Base-by-base conservation (phyloP, 2,797 vertebrate genomes). In the Gymnoscopelus microlampas region DNA sequence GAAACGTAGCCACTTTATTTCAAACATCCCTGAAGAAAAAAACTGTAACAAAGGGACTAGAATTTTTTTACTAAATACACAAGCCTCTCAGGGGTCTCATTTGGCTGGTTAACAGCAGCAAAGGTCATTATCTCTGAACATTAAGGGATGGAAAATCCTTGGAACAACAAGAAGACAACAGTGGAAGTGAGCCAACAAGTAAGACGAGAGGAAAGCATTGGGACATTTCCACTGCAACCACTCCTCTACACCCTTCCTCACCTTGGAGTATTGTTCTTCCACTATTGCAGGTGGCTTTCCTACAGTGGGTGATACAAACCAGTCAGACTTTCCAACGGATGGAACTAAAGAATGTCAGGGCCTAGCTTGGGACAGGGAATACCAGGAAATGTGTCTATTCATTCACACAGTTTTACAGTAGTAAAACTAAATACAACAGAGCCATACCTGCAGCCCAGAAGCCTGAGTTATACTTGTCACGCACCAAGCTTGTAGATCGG, bases 321-420 rank as follows among this genome's bases (percentile, higher is more conserved):
- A 14, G 74, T 85, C 84, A 82, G 70, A 89, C 76, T 91, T 93
- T 90, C 89, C 88, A 83, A 70, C 87, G 84, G 88, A 91, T 82
- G 63, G 57, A 79, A 60, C 57, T 53, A 19, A 89, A 74, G 82
- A 88, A 87, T 90, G 83, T 72, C 23, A 19, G 70, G 85, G 83
- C 87, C 86, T 76, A 15, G 53, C 51, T 76, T n/a, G 35, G 83
- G 76, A 5, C 84, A 84, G 53, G 65, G 66, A 61, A 83, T 65
- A 54, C 23, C 55, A 63, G 14, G 39, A 8, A 65, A 64, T 53
- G 58, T 70, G 68, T 81, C 56, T 71, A 19, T 57, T 55, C 19
- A 58, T 7, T 39, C 39, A 44, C 39, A 44, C 39, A 44, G 2
- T 44, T 10, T 44, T 44, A 44, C 39, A 44, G 39, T 7, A 2